A percentile compares a stretch with the other conserved stretches of the same genome.
phyloP scores from a whole-genome alignment of 2,888 invertebrate genomes.

The Zelleria hepariella region DNA sequence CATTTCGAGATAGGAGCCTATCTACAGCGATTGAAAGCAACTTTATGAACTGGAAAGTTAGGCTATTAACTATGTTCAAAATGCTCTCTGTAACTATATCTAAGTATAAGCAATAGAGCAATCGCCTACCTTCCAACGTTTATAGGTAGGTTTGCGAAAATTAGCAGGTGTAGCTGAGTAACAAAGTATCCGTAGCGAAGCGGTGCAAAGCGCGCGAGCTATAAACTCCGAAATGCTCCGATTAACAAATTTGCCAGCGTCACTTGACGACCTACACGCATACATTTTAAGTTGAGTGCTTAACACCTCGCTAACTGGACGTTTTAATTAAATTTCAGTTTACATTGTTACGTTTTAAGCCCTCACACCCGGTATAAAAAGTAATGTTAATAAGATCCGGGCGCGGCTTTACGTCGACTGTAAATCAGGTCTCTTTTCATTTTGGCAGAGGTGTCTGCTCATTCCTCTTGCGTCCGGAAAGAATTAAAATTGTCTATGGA shows the following conservation, averaged over 20 bases:
- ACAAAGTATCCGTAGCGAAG: neutral
- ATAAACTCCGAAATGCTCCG: neutral
- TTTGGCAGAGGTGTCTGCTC: slow-evolving; percentile 60
- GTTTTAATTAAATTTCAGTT: slow-evolving; percentile 66
- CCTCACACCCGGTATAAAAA: slow-evolving; percentile 55
- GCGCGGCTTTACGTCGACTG: slow-evolving; percentile 51
- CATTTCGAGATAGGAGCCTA: no score
- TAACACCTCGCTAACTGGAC: slow-evolving; percentile 55
- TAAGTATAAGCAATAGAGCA: no score
- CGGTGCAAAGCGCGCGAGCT: neutral
- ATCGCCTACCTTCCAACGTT: no score
- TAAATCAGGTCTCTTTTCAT: slow-evolving; percentile 66
- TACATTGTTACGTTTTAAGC: slow-evolving; percentile 62
- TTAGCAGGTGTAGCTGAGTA: neutral
- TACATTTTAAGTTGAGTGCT: slow-evolving; percentile 50
- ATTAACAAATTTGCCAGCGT: slow-evolving; percentile 17
- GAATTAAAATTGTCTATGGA: slow-evolving; percentile 59
- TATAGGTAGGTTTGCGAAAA: no score
- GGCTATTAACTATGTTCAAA: no score
- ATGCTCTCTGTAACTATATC: no score
- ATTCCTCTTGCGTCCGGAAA: slow-evolving; percentile 53
- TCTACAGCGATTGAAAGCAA: no score
- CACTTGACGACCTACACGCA: slow-evolving; percentile 26
- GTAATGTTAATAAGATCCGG: slow-evolving; percentile 67
- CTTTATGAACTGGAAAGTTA: no score